These are phyloP conservation scores for Lordiphosa mommai DNA, from an alignment of 1,140 invertebrate species.

Conservation along the genomic window DNA sequence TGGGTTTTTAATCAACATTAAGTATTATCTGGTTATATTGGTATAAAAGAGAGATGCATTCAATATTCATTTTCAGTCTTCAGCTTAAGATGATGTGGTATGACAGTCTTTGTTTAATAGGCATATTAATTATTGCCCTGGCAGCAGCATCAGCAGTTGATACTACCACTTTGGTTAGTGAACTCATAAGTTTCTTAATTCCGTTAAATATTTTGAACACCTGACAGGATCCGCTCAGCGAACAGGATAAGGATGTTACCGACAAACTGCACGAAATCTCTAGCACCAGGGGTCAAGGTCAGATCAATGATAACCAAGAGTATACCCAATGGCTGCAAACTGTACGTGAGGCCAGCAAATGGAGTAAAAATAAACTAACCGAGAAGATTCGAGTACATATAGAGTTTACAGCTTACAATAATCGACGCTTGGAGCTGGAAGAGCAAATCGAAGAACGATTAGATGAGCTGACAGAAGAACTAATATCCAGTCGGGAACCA, in stretches of 20 bases:
- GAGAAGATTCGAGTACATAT: neutral
- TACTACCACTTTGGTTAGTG: neutral
- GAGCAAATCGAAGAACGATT: slow-evolving; percentile 5
- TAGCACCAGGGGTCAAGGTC: neutral
- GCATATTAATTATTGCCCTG: neutral
- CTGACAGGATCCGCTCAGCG: neutral
- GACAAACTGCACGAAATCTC: neutral
- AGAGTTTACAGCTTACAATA: neutral
- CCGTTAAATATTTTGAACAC: neutral
- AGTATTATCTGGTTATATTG: neutral
- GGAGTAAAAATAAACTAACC: neutral
- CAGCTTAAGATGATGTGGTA: neutral
- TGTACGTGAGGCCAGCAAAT: neutral
- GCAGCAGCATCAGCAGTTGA: neutral
- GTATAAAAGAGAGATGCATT: neutral
- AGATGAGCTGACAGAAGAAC: neutral
- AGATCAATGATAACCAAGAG: neutral
- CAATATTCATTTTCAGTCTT: neutral
- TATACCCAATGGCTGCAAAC: neutral
- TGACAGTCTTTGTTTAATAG: neutral
- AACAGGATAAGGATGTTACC: neutral
- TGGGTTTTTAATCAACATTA: neutral
- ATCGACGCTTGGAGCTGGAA: slow-evolving; percentile 11
- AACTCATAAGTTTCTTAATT: neutral
- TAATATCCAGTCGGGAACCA: neutral